Conservation (phyloP, 92 coral and sea anemone genomes). For the Blastomussa wellsi region DNA sequence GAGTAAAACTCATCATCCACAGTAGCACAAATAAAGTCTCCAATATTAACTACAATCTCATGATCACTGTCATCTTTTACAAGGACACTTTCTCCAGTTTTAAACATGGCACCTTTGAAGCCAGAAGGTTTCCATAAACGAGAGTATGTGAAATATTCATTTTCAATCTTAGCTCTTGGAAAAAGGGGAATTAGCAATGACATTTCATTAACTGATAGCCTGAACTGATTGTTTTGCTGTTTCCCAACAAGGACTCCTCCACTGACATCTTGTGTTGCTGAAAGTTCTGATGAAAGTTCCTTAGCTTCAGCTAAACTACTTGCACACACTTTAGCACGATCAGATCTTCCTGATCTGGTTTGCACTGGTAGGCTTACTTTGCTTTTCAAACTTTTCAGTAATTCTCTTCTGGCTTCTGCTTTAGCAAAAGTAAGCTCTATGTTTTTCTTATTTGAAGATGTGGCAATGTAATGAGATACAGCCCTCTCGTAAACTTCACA, state of each 20-base stretch:
- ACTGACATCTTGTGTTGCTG: conserved; percentile 10
- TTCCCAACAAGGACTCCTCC: conserved; percentile 42
- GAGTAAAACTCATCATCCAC: too few species aligned
- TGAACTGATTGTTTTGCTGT: conserved; percentile 27
- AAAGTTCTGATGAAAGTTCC: conserved; percentile 11
- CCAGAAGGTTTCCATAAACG: too few species aligned
- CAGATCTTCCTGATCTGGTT: conserved; percentile 28
- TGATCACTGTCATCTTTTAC: too few species aligned
- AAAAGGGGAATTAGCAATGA: too few species aligned
- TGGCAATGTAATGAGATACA: conserved; percentile 37
- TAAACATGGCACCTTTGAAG: too few species aligned
- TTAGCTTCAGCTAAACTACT: conserved; percentile 42
- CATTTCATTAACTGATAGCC: conserved; percentile 15
- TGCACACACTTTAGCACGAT: conserved; percentile 31
- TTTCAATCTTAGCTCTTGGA: too few species aligned
- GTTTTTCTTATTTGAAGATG: conserved; percentile 45
- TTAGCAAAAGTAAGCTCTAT: conserved; percentile 42
- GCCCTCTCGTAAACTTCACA: conserved; percentile 46
- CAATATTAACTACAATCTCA: too few species aligned
- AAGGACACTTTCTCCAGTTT: too few species aligned
- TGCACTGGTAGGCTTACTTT: conserved; percentile 10
- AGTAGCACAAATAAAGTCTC: too few species aligned
- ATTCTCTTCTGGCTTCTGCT: conserved; percentile 46
- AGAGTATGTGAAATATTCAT: too few species aligned
- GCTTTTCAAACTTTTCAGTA: conserved; percentile 32